These are phyloP conservation scores for Dasypogon diadema DNA, from an alignment of 2,888 invertebrate genomes.

Conservation along the genomic window DNA sequence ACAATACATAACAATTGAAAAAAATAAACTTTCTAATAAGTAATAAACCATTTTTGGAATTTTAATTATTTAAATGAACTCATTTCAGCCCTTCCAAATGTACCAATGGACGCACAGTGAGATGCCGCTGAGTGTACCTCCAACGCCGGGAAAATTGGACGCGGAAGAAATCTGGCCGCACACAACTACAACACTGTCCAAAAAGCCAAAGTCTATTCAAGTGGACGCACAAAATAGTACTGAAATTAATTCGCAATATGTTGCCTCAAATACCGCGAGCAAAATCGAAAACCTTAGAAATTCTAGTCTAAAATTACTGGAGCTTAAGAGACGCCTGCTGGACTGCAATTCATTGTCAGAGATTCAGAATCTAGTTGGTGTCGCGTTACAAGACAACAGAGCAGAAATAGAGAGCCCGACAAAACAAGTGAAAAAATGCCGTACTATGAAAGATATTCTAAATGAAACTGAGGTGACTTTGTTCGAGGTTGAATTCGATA, in stretches of 20 bases:
- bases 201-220: conserved; percentile 58
- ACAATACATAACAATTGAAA: too few species aligned
- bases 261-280: conserved; percentile 10
- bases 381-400: conserved; percentile 59
- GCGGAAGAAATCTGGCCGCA: conserved; percentile 80
- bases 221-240: conserved; percentile 54
- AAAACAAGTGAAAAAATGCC: conserved; percentile 12
- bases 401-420: conserved; percentile 59
- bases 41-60: not conserved
- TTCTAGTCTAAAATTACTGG: conserved; percentile 14
- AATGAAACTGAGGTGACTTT: conserved; percentile 65
- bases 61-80: not conserved
- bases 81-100: conserved; percentile 83
- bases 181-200: conserved; percentile 63
- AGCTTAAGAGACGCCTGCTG: conserved; percentile 61
- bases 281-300: not conserved
- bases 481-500: conserved; percentile 60
- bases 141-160: conserved; percentile 81
- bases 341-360: conserved; percentile 64
- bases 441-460: conserved; percentile 60
- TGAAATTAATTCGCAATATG: not conserved
- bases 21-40: too few species aligned
- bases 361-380: conserved; percentile 64
- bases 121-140: conserved; percentile 76
- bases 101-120: conserved; percentile 92